These are phyloP conservation scores for Cavia aperea DNA, from an alignment of 2,113 vertebrate species.

Conservation along the genomic window DNA sequence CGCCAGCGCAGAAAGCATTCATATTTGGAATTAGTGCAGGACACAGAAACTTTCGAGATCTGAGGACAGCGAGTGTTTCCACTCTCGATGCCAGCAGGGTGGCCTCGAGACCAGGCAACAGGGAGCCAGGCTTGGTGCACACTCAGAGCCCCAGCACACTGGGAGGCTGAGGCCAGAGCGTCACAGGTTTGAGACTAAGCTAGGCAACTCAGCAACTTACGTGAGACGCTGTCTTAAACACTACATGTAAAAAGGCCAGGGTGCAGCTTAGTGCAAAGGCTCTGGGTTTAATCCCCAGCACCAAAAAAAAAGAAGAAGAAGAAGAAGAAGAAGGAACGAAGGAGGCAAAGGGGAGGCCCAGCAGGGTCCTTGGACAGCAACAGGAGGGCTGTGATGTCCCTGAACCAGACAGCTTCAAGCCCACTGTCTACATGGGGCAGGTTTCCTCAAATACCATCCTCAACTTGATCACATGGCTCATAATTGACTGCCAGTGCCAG, in stretches of 20 bases:
- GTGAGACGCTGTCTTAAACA: background rate
- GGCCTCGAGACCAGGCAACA: background rate
- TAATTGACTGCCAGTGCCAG: background rate
- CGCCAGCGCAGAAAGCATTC: rapidly evolving
- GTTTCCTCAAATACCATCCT: background rate
- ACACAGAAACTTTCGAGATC: background rate
- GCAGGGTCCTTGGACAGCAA: background rate
- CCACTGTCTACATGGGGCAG: background rate
- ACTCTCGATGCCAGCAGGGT: background rate
- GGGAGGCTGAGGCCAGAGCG: background rate
- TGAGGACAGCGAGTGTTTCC: background rate
- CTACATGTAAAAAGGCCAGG: background rate
- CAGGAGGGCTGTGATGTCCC: background rate
- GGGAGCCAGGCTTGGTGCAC: background rate
- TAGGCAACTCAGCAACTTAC: background rate
- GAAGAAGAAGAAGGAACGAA: no score
- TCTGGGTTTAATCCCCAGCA: background rate
- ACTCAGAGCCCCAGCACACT: background rate
- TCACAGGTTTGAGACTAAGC: background rate
- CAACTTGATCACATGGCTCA: background rate
- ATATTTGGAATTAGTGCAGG: background rate
- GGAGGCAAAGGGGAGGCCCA: background rate
- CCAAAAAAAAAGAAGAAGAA: background rate
- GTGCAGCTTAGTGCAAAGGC: background rate
- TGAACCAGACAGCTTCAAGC: no score